Base-by-base conservation (phyloP, 2,888 invertebrate genomes). In the Sphecodes monilicornis region DNA sequence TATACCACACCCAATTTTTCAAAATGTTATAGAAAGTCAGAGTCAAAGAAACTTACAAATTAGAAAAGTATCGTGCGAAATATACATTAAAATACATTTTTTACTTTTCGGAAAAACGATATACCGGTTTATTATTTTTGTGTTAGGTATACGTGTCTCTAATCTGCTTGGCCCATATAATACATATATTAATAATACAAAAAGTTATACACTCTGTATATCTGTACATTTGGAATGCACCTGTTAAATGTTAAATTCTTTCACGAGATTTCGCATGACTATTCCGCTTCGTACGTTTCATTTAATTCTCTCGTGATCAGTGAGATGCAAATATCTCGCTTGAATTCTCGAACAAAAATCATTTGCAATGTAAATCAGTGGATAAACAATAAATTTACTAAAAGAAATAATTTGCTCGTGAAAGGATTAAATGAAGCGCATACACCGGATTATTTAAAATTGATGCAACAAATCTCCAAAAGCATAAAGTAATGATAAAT, bases 211-310 rank as follows among this genome's bases (percentile, higher is more conserved):
- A 5, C 46, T 46, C 6, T 6, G 50, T 22, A 8, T 50, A 50
- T 22, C 8, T 50, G 50, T 1, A 22, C 22, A 22, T 50, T 8
- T 10, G 50, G 8, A 8, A 50, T 22, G 22, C 50, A 50, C 22
- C 22, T 50, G 22, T 22, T 22, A 22, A 50, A 22, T 22, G 54
- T 22, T n/a, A n/a, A 11, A n/a, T n/a, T 22, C 54, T 10, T 54
- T 54, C 54, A n/a, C 54, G n/a, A 54, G 54, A 54, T n/a, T 54
- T 54, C n/a, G n/a, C 54, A 54, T 54, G n/a, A 54, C 11, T n/a
- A n/a, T 54, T 11, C 54, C n/a, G n/a, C 54, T 22, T 54, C 54
- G 54, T 11, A 1, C 22, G 54, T n/a, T 54, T 3, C 11, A 4
- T 54, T 54, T 54, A n/a, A 54, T 10, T 54, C 54, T 54, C 3